These are phyloP conservation scores for Hippocampus guttulatus DNA, from an alignment of 2,113 vertebrate species.

Conservation along the genomic window DNA sequence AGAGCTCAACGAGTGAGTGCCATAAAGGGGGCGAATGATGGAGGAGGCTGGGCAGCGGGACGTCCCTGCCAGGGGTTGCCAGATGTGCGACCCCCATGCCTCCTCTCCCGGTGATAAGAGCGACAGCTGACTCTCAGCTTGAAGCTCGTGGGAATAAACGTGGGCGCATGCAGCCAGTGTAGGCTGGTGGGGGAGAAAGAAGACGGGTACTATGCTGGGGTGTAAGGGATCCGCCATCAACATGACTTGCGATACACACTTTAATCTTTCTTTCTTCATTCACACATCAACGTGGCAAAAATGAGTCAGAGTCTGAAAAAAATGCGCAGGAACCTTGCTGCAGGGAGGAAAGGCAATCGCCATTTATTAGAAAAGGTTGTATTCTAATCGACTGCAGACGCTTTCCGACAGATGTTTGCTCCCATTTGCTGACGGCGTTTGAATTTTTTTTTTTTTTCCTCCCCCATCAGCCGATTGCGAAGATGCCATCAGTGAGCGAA, in stretches of 20 bases:
- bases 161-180: slow-evolving; percentile 7
- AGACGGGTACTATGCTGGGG: slow-evolving; percentile 23
- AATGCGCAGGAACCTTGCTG: slow-evolving; percentile 33
- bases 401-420: slow-evolving; percentile 21
- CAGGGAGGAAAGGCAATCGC: slow-evolving; percentile 43
- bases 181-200: neutral
- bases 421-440: slow-evolving; percentile 24
- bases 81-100: slow-evolving; percentile 60
- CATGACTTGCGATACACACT: slow-evolving; percentile 40
- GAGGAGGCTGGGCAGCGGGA: slow-evolving; percentile 33
- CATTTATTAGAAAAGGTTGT: slow-evolving; percentile 52
- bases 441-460: slow-evolving; percentile 25
- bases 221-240: slow-evolving; percentile 16
- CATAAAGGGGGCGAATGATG: slow-evolving; percentile 27
- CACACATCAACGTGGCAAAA: slow-evolving; percentile 16
- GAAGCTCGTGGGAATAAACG: slow-evolving; percentile 38
- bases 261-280: slow-evolving; percentile 2
- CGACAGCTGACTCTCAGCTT: slow-evolving; percentile 54
- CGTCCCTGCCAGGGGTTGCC: slow-evolving; percentile 59
- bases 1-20: slow-evolving; percentile 45
- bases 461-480: slow-evolving; percentile 15
- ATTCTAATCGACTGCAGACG: slow-evolving; percentile 60
- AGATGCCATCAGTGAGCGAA: slow-evolving; percentile 49
- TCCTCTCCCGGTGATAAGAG: slow-evolving; percentile 41
- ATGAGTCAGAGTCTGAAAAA: slow-evolving; percentile 34